Percentiles rank a stretch among this genome's conserved stretches.
phyloP scores from a whole-genome alignment of 2,797 vertebrate genomes.

The Thripadectes ignobilis region DNA sequence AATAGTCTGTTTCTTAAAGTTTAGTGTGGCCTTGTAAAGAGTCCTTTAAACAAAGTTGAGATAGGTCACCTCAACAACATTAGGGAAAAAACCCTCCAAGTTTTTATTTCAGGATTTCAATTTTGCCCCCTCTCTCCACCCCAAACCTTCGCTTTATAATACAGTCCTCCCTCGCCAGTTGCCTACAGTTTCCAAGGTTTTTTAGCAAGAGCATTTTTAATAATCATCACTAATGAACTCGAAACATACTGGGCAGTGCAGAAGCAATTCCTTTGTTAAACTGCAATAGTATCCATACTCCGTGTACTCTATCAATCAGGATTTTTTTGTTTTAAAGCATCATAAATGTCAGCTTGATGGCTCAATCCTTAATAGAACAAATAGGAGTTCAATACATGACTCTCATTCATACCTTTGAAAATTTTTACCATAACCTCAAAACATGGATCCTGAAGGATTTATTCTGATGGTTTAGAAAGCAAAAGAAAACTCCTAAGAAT shows the following conservation, averaged over 20 bases:
- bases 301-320: neutral
- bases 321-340: neutral
- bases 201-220: neutral
- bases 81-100: accelerated
- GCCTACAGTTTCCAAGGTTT: neutral
- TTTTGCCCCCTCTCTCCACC: accelerated
- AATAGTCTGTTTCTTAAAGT: neutral
- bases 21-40: neutral
- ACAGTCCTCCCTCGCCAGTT: neutral
- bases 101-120: neutral
- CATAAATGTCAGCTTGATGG: neutral
- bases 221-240: neutral
- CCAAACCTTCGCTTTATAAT: neutral
- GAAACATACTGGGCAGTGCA: neutral
- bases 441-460: neutral
- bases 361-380: neutral
- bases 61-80: neutral
- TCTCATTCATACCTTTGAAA: neutral
- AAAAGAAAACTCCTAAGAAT: neutral
- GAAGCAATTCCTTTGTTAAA: neutral
- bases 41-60: neutral
- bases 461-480: neutral
- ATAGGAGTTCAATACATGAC: neutral
- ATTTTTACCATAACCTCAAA: neutral
- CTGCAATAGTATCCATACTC: neutral